Evolutionary conservation across 2,888 invertebrate species (phyloP).

Genomic region (Lomographa bimaculata): DNA sequence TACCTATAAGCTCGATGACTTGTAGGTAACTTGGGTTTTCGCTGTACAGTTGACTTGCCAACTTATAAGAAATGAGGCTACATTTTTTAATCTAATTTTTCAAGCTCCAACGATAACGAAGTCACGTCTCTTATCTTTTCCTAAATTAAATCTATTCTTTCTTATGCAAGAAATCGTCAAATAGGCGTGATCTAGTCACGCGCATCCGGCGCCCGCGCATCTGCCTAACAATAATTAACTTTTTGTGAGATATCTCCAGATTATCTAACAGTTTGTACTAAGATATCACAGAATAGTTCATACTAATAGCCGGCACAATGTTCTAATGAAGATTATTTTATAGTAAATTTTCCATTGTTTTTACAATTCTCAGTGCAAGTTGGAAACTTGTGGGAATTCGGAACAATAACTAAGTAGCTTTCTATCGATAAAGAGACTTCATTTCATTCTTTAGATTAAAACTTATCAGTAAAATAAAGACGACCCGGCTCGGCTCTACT

Average conservation of each 20-base stretch:
- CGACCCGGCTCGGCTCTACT: no score
- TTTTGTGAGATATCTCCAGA: constrained; percentile 21
- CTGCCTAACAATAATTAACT: constrained; percentile 39
- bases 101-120: neutral
- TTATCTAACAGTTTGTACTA: neutral
- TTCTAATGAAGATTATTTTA: constrained; percentile 3
- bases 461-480: no score
- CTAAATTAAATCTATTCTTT: constrained; percentile 9
- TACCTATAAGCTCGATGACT: no score
- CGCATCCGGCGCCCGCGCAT: constrained; percentile 46
- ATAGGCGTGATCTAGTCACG: constrained; percentile 36
- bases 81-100: no score
- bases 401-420: constrained; percentile 26
- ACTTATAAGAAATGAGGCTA: no score
- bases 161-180: constrained; percentile 4
- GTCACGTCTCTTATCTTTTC: constrained; percentile 1
- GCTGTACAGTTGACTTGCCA: no score
- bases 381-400: constrained; percentile 26
- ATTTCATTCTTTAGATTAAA: constrained; percentile 10
- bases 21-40: no score
- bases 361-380: constrained; percentile 21
- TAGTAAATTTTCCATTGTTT: constrained; percentile 24
- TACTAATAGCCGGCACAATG: neutral
- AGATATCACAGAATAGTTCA: constrained; percentile 1
- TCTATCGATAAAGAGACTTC: constrained; percentile 23